Evolutionary conservation across 2,888 invertebrate genomes (phyloP).

Genomic region (Alloplasta piceator): DNA sequence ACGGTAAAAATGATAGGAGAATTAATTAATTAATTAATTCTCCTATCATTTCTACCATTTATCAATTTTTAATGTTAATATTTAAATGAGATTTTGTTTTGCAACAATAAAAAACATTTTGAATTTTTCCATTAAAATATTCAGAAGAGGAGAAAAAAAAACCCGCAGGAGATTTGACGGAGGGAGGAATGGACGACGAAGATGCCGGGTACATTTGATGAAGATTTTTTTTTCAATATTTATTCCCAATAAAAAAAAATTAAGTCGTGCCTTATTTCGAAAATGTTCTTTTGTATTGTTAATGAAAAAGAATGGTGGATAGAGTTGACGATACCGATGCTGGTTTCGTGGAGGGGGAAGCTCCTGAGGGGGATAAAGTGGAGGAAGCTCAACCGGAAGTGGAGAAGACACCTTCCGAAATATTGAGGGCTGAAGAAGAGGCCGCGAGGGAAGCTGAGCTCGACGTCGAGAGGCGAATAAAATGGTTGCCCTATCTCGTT

Average conservation of each 20-base stretch:
- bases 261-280: background rate
- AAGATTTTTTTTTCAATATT: background rate
- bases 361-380: constrained; percentile 82
- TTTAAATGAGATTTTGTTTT: background rate
- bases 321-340: constrained; percentile 60
- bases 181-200: constrained; percentile 40
- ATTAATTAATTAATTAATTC: too few relatives aligned
- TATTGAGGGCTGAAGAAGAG: constrained; percentile 80
- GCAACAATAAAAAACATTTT: background rate
- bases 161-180: constrained; percentile 34
- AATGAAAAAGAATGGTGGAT: constrained; percentile 28
- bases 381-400: constrained; percentile 77
- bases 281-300: background rate
- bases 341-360: constrained; percentile 62
- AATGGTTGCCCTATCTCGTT: constrained; percentile 87
- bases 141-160: constrained; percentile 39
- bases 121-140: background rate
- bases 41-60: too few relatives aligned
- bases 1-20: too few relatives aligned
- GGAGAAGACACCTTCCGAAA: constrained; percentile 67
- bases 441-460: constrained; percentile 83
- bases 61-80: too few relatives aligned
- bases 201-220: constrained; percentile 33
- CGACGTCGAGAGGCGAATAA: constrained; percentile 71
- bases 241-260: constrained; percentile 24